A percentile compares a stretch with the other conserved stretches of the same genome.
phyloP scores from a whole-genome alignment of 2,797 vertebrate species.

The Gobio occitaniae region DNA sequence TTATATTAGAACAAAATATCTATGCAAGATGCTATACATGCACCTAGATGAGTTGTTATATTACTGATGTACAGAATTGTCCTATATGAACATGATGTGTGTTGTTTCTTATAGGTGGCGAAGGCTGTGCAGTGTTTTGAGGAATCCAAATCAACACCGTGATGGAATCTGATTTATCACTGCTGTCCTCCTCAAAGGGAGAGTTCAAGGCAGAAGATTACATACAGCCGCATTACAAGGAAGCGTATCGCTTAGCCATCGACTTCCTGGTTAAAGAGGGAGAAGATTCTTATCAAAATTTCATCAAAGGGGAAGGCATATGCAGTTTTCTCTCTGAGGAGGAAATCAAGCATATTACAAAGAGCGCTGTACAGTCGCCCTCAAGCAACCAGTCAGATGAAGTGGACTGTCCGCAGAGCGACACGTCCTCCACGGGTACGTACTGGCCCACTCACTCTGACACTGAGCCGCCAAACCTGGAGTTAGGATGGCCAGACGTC shows the following conservation, averaged over 20 bases:
- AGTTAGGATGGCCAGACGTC: slow-evolving; percentile 92
- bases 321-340: slow-evolving; percentile 90
- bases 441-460: slow-evolving; percentile 97
- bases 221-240: slow-evolving; percentile 94
- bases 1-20: background rate
- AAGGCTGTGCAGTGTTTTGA: slow-evolving; percentile 2
- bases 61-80: background rate
- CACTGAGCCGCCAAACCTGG: slow-evolving; percentile 90
- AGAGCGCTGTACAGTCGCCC: slow-evolving; percentile 76
- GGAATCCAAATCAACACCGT: slow-evolving; percentile 41
- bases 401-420: slow-evolving; percentile 67
- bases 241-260: slow-evolving; percentile 91
- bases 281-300: slow-evolving; percentile 84
- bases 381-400: slow-evolving; percentile 75
- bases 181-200: slow-evolving; percentile 86
- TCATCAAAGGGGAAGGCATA: slow-evolving; percentile 86
- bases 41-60: background rate
- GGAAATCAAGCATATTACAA: slow-evolving; percentile 88
- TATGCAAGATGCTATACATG: background rate
- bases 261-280: slow-evolving; percentile 86
- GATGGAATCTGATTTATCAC: slow-evolving; percentile 88
- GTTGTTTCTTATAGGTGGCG: slow-evolving; percentile 17
- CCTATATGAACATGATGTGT: background rate
- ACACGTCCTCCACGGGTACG: slow-evolving; percentile 89
- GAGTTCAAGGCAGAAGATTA: slow-evolving; percentile 86